A percentile compares a stretch with the other conserved stretches of the same genome.
Evolutionary conservation across 2,797 vertebrate species (phyloP).

Genomic region (Coregonus sp.): DNA sequence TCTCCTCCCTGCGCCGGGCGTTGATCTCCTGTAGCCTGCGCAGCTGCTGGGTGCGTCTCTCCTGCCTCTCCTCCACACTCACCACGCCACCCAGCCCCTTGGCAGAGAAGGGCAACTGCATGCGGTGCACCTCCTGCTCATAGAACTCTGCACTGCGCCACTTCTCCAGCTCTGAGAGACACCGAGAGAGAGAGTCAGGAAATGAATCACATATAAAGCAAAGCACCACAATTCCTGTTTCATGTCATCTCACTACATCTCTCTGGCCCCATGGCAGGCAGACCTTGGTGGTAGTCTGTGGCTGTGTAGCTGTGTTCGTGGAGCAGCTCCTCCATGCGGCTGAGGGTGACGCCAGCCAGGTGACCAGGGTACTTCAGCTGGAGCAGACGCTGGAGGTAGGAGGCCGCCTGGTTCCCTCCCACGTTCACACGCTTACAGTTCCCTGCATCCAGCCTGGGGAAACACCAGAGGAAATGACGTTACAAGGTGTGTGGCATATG

Average conservation of each 20-base stretch:
- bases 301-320: constrained; percentile 92
- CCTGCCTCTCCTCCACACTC: constrained; percentile 88
- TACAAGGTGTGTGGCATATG: not conserved
- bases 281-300: constrained; percentile 87
- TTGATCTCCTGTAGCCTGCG: constrained; percentile 92
- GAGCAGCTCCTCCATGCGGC: constrained; percentile 95
- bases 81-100: constrained; percentile 84
- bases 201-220: too few species aligned
- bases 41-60: constrained; percentile 90
- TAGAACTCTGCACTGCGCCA: constrained; percentile 93
- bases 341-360: constrained; percentile 87
- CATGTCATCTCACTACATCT: not conserved
- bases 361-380: constrained; percentile 96
- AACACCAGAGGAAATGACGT: not conserved
- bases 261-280: constrained; percentile 10
- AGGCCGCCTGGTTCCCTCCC: constrained; percentile 88
- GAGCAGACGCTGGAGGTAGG: constrained; percentile 92
- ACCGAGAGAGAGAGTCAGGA: not conserved
- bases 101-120: constrained; percentile 92
- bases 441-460: constrained; percentile 84
- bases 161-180: constrained; percentile 84
- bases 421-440: constrained; percentile 94
- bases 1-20: constrained; percentile 88
- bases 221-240: too few species aligned
- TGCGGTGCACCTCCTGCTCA: constrained; percentile 89